These are phyloP conservation scores for Nixonia krombeini DNA, from an alignment of 1,140 invertebrate species.

Conservation along the genomic window DNA sequence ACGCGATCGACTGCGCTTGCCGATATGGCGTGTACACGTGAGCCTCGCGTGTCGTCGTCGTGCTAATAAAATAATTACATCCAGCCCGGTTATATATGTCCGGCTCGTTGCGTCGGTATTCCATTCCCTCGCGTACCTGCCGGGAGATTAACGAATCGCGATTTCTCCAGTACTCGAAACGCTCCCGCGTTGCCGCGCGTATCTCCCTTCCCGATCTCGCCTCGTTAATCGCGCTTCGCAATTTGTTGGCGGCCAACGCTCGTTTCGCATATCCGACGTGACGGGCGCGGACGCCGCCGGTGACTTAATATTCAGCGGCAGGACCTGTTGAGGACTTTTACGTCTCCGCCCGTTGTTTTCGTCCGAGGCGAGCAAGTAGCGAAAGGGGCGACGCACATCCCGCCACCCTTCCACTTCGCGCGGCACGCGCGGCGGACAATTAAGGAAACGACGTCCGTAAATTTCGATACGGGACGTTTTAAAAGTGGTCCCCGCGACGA, in stretches of 20 bases:
- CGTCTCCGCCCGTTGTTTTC: background rate
- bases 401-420: slow-evolving; percentile 11
- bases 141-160: slow-evolving; percentile 39
- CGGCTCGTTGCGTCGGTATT: slow-evolving; percentile 8
- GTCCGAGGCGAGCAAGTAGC: background rate
- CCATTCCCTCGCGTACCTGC: slow-evolving; percentile 18
- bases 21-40: slow-evolving; percentile 14
- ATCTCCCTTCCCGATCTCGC: slow-evolving; percentile 8
- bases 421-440: slow-evolving; percentile 52
- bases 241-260: slow-evolving; percentile 9
- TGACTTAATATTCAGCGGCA: slow-evolving; percentile 7
- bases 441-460: slow-evolving; percentile 66
- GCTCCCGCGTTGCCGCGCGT: background rate
- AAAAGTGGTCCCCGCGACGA: slow-evolving; percentile 55
- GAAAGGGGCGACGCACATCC: too few species aligned
- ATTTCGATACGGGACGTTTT: slow-evolving; percentile 58
- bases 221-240: background rate
- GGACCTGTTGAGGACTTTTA: slow-evolving; percentile 10
- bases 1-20: slow-evolving; percentile 47
- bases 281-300: background rate
- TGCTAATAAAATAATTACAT: slow-evolving; percentile 63
- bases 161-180: slow-evolving; percentile 1
- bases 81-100: slow-evolving; percentile 54
- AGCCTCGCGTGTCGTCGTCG: slow-evolving; percentile 46
- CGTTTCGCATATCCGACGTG: background rate